Base-by-base conservation (phyloP, 53 echinoderm and acorn worm species). In the Holothuria scabra region DNA sequence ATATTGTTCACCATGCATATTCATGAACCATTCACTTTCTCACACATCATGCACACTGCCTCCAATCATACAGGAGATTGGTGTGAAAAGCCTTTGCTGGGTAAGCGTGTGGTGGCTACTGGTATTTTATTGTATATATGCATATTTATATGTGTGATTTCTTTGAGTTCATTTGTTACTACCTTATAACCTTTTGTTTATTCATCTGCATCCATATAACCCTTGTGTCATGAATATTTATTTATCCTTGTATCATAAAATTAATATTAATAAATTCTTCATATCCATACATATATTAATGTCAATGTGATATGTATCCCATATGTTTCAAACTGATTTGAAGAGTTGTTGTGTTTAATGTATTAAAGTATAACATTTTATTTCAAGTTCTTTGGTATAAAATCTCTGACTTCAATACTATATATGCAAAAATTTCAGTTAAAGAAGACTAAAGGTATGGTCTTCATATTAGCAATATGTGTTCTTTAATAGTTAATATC, bases 11-110 rank as follows among this genome's bases (percentile, higher is more conserved):
- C 29, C 78, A 78, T 78, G 78, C 78, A 78, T 78, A 32, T 78
- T 78, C 78, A 78, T 78, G 78, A 78, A 52, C 78, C 59, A 30
- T 84, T 67, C 84, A 84, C 69, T 84, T 49, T 84, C 34, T 68
- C 84, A 84, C 68, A 46, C 55, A 56, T 84, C 56, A 84, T 56
- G 67, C 69, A 67, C 82, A 64, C 62, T 82, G 63, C 65, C 52
- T 64, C 65, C 33, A 62, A 52, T 35, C 24, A 23, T 23, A 79
- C 91, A 94, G 94, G 91, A 91, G 84, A 91, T 94, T 87, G 94
- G 94, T 87, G 94, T 94, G 85, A 94, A 94, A 89, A 94, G 94
- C 86, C 89, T 94, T 74, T 94, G 94, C 86, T 94, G 94, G 94
- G 94, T 94, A 94, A 94, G 94, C 57, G 52, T 78, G 59, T 55